Conservation (phyloP, 2,797 vertebrate species). For the Argyrosomus regius region DNA sequence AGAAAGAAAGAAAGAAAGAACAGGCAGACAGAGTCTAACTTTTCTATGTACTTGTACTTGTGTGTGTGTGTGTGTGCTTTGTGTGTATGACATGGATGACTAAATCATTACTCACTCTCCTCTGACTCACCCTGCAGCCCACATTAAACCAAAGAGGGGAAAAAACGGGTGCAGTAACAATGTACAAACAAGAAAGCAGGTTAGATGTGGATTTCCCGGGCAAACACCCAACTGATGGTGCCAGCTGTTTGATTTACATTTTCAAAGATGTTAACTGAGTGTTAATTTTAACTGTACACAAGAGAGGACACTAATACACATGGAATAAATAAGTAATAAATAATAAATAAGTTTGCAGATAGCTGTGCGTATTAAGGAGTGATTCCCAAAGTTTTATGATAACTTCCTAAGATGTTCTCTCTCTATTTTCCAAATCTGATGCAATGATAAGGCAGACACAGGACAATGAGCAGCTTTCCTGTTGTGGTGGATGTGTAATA, state of each 20-base stretch:
- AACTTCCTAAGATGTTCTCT: not conserved
- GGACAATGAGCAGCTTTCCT: not conserved
- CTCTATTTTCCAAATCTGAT: slow-evolving; percentile 5
- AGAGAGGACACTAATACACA: not conserved
- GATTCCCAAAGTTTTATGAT: not conserved
- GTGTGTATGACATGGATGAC: slow-evolving; percentile 36
- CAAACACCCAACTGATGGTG: slow-evolving; percentile 2
- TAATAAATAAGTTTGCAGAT: not conserved
- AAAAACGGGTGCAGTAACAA: slow-evolving; percentile 5
- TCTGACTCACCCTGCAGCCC: slow-evolving; percentile 54
- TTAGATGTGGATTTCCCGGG: not conserved
- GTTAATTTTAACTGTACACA: not conserved
- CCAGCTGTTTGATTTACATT: not conserved
- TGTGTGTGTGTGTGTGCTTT: not conserved
- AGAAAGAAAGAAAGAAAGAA: not conserved
- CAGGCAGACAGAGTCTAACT: not conserved
- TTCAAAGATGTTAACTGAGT: not conserved
- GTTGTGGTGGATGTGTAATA: not conserved
- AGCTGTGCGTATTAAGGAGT: not conserved
- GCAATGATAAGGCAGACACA: not conserved
- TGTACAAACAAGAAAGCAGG: slow-evolving; percentile 7
- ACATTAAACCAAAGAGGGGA: slow-evolving; percentile 2
- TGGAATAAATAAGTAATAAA: not conserved
- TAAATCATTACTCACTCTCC: slow-evolving; percentile 52
- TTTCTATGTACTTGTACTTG: not conserved